Base-by-base conservation (phyloP, 2,113 vertebrate species). In the Piprites chloris region DNA sequence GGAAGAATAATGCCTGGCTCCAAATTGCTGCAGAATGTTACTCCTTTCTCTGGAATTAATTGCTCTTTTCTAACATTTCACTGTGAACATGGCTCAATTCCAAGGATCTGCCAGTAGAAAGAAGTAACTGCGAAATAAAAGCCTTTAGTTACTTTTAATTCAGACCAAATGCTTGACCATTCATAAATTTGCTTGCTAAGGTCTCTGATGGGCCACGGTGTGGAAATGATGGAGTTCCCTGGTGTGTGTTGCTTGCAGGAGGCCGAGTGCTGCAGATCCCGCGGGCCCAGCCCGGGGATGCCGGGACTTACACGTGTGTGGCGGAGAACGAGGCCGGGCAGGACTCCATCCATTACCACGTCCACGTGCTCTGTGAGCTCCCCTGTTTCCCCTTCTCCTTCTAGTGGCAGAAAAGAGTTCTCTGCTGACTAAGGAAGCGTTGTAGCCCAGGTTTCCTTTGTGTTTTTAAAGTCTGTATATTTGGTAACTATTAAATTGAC, bases 261-360 rank as follows among this genome's bases (percentile, higher is more conserved):
- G 99, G 99, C 19, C 96, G 99, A 85, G 98, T 98, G 63, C 85
- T 99, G 76, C 99, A 99, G 98, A 98, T 99, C 47, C 97, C 99
- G 24, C 97, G 99, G 74, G 98, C 98, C 2, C 99, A 97, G 50
- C 93, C 91, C 8, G 98, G 98, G n/a, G 98, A 99, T 73, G 98
- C 98, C 3, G 99, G 99, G 24, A 98, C 98, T 65, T 99, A 99
- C 27, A 97, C 67, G 0, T 99, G 99, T 42, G 98, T 99, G 95
- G 99, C 99, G 1, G 97, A 98, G 50, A 99, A 99, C 0, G 99
- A 99, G 91, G 99, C 99, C 1, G 99, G 99, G 83, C 98, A 99
- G 93, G 99, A 99, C 96, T 99, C 99, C 52, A 98, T 99, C 86
- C 98, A 98, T 61, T 99, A 99, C 32, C 96, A 99, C 5, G 89